Percentiles rank a stretch among this genome's conserved stretches.
Evolutionary conservation across 1,140 invertebrate genomes (phyloP).

Genomic region (Trachymyrmex cornetzi): DNA sequence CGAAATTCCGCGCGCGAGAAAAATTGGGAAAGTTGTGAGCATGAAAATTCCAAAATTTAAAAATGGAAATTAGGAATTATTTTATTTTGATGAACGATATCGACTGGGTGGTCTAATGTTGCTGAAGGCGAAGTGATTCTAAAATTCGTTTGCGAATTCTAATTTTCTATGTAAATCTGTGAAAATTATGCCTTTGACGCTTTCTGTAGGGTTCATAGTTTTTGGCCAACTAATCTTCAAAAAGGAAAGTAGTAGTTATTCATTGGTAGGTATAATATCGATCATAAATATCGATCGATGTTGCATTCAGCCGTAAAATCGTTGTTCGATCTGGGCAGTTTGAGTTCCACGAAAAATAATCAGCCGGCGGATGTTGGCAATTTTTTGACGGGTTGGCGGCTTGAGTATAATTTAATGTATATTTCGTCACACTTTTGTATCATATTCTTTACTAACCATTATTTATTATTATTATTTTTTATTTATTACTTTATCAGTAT

Average conservation of each 20-base stretch:
- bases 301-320: constrained; percentile 77
- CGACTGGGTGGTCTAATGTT: constrained; percentile 19
- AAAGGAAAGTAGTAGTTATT: constrained; percentile 42
- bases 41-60: background rate
- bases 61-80: background rate
- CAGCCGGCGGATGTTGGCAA: constrained; percentile 82
- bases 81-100: constrained; percentile 1
- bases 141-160: background rate
- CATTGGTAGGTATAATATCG: background rate
- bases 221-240: constrained; percentile 1
- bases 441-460: background rate
- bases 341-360: constrained; percentile 83
- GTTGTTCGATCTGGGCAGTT: constrained; percentile 76
- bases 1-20: constrained; percentile 15
- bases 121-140: background rate
- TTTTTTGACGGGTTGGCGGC: constrained; percentile 76
- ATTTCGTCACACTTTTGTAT: constrained; percentile 22
- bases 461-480: background rate
- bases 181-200: background rate
- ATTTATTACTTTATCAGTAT: background rate
- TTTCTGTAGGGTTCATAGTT: background rate
- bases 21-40: constrained; percentile 16
- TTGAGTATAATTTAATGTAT: constrained; percentile 70
- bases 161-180: background rate
- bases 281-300: constrained; percentile 43